These are phyloP conservation scores for Apteryx mantelli DNA, from an alignment of 2,113 vertebrate genomes.

Conservation along the genomic window DNA sequence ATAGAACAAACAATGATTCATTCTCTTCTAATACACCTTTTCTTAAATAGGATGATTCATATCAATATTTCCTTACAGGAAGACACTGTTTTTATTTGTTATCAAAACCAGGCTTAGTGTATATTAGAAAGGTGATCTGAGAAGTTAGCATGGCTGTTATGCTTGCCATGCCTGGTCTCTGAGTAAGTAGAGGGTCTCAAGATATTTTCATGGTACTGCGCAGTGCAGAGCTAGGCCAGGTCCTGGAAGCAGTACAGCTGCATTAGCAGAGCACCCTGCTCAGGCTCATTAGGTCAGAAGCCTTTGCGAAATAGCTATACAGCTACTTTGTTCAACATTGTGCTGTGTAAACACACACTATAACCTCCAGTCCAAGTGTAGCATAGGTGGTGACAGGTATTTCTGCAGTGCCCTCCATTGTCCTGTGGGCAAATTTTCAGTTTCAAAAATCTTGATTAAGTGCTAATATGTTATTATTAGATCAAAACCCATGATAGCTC, in stretches of 20 bases:
- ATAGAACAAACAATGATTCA: slow-evolving; percentile 46
- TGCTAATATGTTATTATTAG: neutral
- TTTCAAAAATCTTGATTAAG: neutral
- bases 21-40: slow-evolving; percentile 39
- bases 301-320: neutral
- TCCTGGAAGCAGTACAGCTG: neutral
- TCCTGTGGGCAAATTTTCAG: neutral
- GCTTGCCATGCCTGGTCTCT: neutral
- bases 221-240: neutral
- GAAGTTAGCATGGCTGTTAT: neutral
- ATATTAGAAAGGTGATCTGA: neutral
- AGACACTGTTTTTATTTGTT: slow-evolving; percentile 52
- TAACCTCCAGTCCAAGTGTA: neutral
- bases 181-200: neutral
- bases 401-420: neutral
- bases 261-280: neutral
- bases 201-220: neutral
- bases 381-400: neutral
- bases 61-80: slow-evolving; percentile 31
- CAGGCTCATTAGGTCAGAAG: neutral
- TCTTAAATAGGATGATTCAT: slow-evolving; percentile 55
- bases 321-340: neutral
- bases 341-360: neutral
- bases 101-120: neutral
- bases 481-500: neutral